Conservation (phyloP, 30 jellyfish, hydroid and myxozoan species). For the Pelagia noctiluca region DNA sequence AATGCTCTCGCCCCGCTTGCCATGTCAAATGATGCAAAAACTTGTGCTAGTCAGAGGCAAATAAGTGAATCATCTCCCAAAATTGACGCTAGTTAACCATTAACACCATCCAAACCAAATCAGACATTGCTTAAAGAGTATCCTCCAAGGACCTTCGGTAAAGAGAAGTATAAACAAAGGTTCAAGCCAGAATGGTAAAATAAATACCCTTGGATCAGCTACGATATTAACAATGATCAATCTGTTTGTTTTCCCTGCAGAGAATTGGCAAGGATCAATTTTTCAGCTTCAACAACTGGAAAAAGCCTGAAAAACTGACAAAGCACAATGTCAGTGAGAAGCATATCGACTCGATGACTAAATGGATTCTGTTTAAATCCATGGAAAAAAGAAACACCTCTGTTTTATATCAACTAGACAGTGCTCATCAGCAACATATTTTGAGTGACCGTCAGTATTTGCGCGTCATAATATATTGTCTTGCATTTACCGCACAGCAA, state of each 20-base stretch:
- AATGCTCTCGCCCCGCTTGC: too few species aligned
- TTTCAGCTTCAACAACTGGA: constrained; percentile 21
- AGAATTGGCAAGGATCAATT: constrained; percentile 41
- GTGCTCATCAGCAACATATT: constrained; percentile 21
- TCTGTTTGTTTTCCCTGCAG: constrained; percentile 20
- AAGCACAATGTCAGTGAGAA: background rate
- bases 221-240: constrained; percentile 17
- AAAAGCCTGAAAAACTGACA: constrained; percentile 17
- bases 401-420: constrained; percentile 38
- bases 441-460: constrained; percentile 32
- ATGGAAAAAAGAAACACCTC: constrained; percentile 17
- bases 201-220: too few species aligned
- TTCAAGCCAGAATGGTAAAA: too few species aligned
- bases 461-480: constrained; percentile 38
- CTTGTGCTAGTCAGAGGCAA: too few species aligned
- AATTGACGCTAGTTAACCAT: too few species aligned
- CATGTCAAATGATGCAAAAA: too few species aligned
- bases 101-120: too few species aligned
- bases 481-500: constrained; percentile 45
- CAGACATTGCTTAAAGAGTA: too few species aligned
- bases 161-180: too few species aligned
- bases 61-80: too few species aligned
- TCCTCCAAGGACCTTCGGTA: too few species aligned
- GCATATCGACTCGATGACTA: background rate
- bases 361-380: background rate